Percentiles rank a stretch among this genome's conserved stretches.
These are phyloP conservation scores for Ferrisia virgata DNA, from an alignment of 2,888 invertebrate genomes.

Conservation along the genomic window DNA sequence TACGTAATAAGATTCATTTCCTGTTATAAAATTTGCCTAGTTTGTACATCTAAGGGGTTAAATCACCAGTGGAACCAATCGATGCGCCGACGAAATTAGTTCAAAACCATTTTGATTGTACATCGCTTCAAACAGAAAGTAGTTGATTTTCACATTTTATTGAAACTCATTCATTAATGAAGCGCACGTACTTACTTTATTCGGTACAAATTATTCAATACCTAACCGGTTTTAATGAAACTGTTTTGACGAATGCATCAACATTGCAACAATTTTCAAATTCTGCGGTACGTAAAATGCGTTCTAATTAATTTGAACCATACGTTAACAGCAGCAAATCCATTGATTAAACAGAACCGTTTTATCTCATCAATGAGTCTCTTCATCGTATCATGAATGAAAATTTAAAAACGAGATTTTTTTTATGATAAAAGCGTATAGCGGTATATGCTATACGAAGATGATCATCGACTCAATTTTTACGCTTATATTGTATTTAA, in stretches of 20 bases:
- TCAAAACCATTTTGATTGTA: background rate
- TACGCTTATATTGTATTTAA: background rate
- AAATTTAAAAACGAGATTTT: background rate
- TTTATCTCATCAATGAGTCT: conserved; percentile 13
- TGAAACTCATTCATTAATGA: background rate
- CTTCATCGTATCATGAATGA: background rate
- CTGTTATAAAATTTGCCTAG: background rate
- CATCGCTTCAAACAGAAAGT: background rate
- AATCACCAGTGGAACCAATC: background rate
- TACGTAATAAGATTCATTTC: background rate
- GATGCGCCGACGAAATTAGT: background rate
- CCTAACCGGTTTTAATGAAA: background rate
- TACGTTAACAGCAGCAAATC: background rate
- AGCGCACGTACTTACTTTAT: too few species aligned
- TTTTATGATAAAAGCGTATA: background rate
- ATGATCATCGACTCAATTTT: background rate
- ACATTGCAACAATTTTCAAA: conserved; percentile 17
- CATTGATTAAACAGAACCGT: conserved; percentile 27
- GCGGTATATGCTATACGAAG: background rate
- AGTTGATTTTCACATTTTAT: background rate
- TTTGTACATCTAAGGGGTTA: background rate
- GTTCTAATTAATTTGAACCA: conserved; percentile 30
- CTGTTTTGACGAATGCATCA: conserved; percentile 11
- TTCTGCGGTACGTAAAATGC: background rate
- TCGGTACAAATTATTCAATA: conserved; percentile 1